A percentile compares a stretch with the other conserved stretches of the same genome.
These are phyloP conservation scores for Neolamprologus tretocephalus DNA, from an alignment of 2,113 vertebrate species.

Conservation along the genomic window DNA sequence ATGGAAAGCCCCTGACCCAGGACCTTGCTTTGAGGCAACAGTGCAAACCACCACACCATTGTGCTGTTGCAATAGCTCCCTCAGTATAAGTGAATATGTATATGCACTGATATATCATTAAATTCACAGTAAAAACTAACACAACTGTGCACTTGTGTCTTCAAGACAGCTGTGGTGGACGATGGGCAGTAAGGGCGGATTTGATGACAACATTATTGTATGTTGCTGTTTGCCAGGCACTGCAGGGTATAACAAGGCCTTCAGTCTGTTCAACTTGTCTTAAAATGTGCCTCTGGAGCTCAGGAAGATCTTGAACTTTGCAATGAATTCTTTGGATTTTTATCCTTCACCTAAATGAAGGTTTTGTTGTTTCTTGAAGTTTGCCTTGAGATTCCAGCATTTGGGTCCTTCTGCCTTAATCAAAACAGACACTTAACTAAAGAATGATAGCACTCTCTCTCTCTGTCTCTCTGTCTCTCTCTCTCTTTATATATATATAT, in stretches of 20 bases:
- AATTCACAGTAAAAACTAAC: not conserved
- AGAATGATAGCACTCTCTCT: not conserved
- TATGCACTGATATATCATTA: not conserved
- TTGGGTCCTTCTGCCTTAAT: not conserved
- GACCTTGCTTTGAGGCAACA: not conserved
- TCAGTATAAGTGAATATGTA: not conserved
- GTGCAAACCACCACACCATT: not conserved
- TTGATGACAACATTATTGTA: not conserved
- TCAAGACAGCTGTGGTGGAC: not conserved
- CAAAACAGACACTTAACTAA: not conserved
- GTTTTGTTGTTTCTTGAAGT: not conserved
- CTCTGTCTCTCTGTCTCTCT: too few species aligned
- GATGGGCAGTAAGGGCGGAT: not conserved
- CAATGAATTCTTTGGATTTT: not conserved
- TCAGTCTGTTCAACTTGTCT: not conserved
- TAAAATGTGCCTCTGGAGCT: not conserved
- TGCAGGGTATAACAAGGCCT: not conserved
- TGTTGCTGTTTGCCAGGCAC: not conserved
- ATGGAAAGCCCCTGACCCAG: not conserved
- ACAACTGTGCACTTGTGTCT: not conserved
- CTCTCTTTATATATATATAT: not conserved
- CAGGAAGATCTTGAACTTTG: not conserved
- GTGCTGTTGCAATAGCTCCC: not conserved
- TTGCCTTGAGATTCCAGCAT: not conserved
- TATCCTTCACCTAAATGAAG: not conserved